Evolutionary conservation across 64 coral and sea anemone genomes (phyloP).

Genomic region (Exaiptasia diaphana): DNA sequence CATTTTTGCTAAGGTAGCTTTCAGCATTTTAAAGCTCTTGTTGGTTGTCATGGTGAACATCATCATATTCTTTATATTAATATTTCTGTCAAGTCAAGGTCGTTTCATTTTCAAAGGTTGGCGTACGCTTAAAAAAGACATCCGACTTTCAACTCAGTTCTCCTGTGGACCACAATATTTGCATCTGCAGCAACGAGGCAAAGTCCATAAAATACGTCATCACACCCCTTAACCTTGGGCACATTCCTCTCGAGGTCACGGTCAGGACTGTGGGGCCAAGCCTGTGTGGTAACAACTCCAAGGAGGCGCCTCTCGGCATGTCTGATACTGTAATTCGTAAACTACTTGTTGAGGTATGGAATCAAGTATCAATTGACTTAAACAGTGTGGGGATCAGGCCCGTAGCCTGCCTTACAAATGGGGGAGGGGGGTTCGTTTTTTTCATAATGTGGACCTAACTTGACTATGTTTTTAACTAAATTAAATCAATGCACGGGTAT

Average conservation of each 20-base stretch:
- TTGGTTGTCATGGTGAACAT: no score
- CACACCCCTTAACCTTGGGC: constrained; percentile 59
- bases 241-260: constrained; percentile 73
- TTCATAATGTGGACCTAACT: no score
- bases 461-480: no score
- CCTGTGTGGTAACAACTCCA: constrained; percentile 24
- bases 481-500: no score
- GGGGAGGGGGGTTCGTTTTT: no score
- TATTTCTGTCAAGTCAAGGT: no score
- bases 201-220: constrained; percentile 76
- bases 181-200: constrained; percentile 80
- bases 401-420: no score
- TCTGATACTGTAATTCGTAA: constrained; percentile 76
- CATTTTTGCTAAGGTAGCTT: no score
- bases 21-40: no score
- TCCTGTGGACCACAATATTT: constrained; percentile 19
- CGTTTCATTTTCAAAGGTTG: constrained; percentile 57
- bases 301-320: constrained; percentile 44
- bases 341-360: constrained; percentile 94
- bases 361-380: no score
- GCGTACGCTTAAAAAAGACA: constrained; percentile 45
- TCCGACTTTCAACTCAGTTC: constrained; percentile 57
- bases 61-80: no score
- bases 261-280: constrained; percentile 34
- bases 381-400: no score